A percentile compares a stretch with the other conserved stretches of the same genome.
phyloP scores from a whole-genome alignment of 2,888 invertebrate species.

The Phymatocera aterrima region DNA sequence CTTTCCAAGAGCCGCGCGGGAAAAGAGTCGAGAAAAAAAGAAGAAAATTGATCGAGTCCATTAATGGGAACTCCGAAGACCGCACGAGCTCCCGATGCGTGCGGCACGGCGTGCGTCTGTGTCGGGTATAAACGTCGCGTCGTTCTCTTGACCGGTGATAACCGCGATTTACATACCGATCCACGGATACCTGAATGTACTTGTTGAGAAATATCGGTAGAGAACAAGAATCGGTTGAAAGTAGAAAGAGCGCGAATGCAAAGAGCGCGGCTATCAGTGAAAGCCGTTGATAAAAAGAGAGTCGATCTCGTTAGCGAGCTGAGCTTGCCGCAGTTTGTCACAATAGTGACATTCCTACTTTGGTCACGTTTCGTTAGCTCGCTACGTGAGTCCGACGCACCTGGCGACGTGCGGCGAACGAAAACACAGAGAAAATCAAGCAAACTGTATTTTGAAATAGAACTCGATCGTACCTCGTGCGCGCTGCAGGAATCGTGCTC shows the following conservation, averaged over 20 bases:
- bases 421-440: conserved; percentile 4
- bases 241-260: not conserved
- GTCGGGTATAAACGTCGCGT: no score
- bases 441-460: not conserved
- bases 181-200: no score
- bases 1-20: not conserved
- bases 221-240: not conserved
- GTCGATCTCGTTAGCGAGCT: not conserved
- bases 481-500: no score
- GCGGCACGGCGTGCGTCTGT: not conserved
- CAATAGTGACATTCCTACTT: not conserved
- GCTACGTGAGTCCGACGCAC: no score
- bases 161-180: no score
- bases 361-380: conserved; percentile 17
- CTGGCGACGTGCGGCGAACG: not conserved
- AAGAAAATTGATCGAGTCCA: not conserved
- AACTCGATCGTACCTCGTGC: no score
- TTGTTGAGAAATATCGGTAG: not conserved
- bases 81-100: not conserved
- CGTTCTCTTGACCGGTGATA: no score
- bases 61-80: not conserved
- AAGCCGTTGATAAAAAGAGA: conserved; percentile 15
- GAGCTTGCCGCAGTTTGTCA: not conserved
- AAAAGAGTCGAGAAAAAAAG: not conserved
- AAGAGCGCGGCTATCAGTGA: not conserved